Evolutionary conservation across 2,888 invertebrate genomes (phyloP).

Genomic region (Eupithecia abbreviata): DNA sequence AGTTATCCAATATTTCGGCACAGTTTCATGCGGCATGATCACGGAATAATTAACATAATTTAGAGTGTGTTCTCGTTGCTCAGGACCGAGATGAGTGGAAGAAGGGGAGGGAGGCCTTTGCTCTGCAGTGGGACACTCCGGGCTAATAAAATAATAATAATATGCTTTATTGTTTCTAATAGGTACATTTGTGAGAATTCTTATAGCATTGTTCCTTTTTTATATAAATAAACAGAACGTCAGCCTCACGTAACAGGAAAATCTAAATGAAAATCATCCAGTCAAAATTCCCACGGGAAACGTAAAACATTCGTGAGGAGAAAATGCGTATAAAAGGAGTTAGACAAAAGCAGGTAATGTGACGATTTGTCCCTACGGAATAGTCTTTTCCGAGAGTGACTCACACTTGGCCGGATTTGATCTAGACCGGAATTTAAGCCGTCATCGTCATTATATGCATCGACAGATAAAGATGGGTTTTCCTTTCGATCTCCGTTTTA

Average conservation of each 20-base stretch:
- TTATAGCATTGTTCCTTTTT: not conserved
- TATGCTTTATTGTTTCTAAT: no score
- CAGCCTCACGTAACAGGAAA: slow-evolving; percentile 58
- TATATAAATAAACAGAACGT: not conserved
- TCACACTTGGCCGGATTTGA: not conserved
- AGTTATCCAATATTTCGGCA: no score
- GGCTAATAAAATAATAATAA: no score
- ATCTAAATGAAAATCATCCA: slow-evolving; percentile 24
- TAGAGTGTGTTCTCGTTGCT: no score
- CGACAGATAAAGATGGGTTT: not conserved
- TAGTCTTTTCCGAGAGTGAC: not conserved
- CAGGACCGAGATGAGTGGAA: no score
- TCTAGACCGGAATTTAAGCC: not conserved
- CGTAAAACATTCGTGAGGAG: slow-evolving; percentile 9
- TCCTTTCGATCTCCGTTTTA: not conserved
- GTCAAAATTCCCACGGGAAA: slow-evolving; percentile 8
- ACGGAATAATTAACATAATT: no score
- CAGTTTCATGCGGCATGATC: no score
- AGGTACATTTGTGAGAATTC: no score
- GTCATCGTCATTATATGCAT: not conserved
- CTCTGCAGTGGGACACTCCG: no score
- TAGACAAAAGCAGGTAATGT: slow-evolving; percentile 1
- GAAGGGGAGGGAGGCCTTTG: no score
- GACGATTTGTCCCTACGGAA: slow-evolving; percentile 8
- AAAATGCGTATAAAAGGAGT: slow-evolving; percentile 15